These are phyloP conservation scores for Phenganax marumi DNA, from an alignment of 92 coral and sea anemone species.

Conservation along the genomic window DNA sequence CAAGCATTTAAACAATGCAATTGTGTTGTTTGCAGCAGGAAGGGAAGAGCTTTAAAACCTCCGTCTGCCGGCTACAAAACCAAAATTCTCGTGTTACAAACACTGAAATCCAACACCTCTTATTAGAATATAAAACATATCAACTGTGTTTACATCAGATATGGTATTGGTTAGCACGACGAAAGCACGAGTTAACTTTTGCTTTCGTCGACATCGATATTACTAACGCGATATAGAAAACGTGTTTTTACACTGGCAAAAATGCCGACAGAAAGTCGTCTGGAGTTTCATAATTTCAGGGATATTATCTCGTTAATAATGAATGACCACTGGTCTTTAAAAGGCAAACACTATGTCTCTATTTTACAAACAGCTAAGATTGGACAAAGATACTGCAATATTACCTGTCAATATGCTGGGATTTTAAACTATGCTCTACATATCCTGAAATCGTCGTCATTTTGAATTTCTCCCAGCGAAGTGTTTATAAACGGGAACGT, in stretches of 20 bases:
- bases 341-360: background rate
- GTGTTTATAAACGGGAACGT: too few species aligned
- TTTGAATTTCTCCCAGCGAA: too few species aligned
- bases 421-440: background rate
- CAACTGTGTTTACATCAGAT: too few species aligned
- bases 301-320: background rate
- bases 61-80: background rate
- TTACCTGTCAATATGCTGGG: background rate
- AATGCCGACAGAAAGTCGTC: too few species aligned
- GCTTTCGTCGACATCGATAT: too few species aligned
- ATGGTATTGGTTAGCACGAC: too few species aligned
- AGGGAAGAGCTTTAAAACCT: background rate
- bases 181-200: too few species aligned
- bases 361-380: background rate
- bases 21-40: background rate
- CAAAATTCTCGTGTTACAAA: conserved; percentile 10
- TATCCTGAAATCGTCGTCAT: background rate
- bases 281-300: too few species aligned
- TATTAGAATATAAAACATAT: background rate
- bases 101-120: background rate
- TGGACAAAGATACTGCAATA: background rate
- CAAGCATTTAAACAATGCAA: background rate
- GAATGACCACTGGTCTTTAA: background rate
- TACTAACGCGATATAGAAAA: too few species aligned
- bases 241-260: too few species aligned